These are phyloP conservation scores for Sapayoa aenigma DNA, from an alignment of 2,113 vertebrate genomes.

Conservation along the genomic window DNA sequence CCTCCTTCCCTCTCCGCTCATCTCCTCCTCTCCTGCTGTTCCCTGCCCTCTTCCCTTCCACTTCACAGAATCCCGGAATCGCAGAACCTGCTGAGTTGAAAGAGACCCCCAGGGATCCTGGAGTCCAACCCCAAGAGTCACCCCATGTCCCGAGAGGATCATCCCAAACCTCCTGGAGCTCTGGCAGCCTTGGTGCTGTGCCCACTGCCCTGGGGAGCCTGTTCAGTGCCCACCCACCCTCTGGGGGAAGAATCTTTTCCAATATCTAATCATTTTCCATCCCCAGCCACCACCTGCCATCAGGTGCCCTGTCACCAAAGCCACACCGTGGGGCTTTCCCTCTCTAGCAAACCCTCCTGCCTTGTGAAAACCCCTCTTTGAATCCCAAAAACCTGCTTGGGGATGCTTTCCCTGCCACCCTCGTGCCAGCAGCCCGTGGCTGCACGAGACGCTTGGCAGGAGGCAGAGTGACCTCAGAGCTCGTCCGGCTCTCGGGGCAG, in stretches of 20 bases:
- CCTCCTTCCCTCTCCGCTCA: background rate
- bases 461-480: constrained; percentile 8
- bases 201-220: background rate
- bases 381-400: background rate
- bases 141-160: background rate
- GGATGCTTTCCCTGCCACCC: fast-evolving
- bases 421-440: background rate
- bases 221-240: background rate
- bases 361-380: background rate
- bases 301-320: background rate
- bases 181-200: background rate
- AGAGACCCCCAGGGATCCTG: background rate
- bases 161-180: background rate
- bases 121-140: background rate
- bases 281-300: background rate
- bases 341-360: background rate
- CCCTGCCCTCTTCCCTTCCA: background rate
- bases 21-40: background rate
- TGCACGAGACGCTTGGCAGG: background rate
- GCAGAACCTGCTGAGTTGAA: background rate
- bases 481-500: background rate
- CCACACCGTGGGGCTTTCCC: fast-evolving
- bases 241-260: background rate
- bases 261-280: background rate
- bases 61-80: background rate